phyloP scores from a whole-genome alignment of 2,113 vertebrate species.

The Forbesichthys papilliferus region DNA sequence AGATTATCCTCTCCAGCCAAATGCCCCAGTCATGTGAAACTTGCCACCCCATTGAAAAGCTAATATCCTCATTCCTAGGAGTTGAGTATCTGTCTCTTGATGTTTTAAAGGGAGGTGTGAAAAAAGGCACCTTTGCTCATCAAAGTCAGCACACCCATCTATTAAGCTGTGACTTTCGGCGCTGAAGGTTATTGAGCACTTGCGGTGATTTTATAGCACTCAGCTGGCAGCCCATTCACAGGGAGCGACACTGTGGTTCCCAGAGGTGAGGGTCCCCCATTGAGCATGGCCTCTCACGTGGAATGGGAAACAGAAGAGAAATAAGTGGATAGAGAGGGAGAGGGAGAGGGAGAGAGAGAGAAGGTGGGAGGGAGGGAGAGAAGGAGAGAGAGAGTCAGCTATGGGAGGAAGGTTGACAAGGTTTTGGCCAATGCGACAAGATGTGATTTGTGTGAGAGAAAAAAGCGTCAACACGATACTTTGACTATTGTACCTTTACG shows the following conservation, averaged over 20 bases:
- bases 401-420: neutral
- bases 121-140: slow-evolving; percentile 66
- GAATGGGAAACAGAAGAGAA: slow-evolving; percentile 4
- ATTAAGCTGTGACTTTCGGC: slow-evolving; percentile 60
- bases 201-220: slow-evolving; percentile 58
- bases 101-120: slow-evolving; percentile 66
- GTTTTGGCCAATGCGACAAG: too few species aligned
- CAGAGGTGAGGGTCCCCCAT: slow-evolving; percentile 25
- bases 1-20: slow-evolving; percentile 48
- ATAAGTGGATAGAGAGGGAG: neutral
- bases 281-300: slow-evolving; percentile 4
- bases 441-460: too few species aligned
- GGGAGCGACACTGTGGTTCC: slow-evolving; percentile 24
- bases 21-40: slow-evolving; percentile 60
- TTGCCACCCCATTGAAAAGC: slow-evolving; percentile 68
- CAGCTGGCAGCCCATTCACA: slow-evolving; percentile 63
- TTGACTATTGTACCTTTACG: slow-evolving; percentile 28
- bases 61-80: slow-evolving; percentile 68
- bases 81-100: slow-evolving; percentile 49
- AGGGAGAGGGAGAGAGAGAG: neutral
- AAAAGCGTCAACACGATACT: slow-evolving; percentile 36
- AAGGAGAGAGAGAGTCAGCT: neutral
- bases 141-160: slow-evolving; percentile 62
- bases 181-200: slow-evolving; percentile 52
- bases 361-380: neutral